Conservation (phyloP, 2,888 invertebrate genomes). For the Leptogaster cylindrica region DNA sequence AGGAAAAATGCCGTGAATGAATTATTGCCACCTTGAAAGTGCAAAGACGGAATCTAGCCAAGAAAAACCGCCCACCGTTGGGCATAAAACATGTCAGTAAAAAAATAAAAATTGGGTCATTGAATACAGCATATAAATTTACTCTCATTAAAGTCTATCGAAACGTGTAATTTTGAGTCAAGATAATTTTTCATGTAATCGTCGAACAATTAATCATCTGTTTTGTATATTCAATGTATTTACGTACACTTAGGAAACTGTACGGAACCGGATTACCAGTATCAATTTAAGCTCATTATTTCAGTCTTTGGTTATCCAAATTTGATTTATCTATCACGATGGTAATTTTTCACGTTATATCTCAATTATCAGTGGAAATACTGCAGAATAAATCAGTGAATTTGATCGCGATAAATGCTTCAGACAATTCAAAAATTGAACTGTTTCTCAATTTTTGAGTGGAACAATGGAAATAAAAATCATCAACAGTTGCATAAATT, state of each 20-base stretch:
- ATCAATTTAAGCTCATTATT: slow-evolving; percentile 41
- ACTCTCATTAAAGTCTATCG: slow-evolving; percentile 33
- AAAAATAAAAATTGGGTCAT: slow-evolving; percentile 39
- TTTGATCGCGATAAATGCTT: slow-evolving; percentile 21
- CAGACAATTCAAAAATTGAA: background rate
- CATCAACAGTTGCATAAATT: slow-evolving; percentile 23
- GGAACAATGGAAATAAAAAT: slow-evolving; percentile 28
- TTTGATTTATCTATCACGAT: slow-evolving; percentile 52
- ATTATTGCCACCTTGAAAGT: slow-evolving; percentile 6
- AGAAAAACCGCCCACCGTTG: slow-evolving; percentile 25
- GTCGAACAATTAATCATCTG: slow-evolving; percentile 37
- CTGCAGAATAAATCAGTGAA: slow-evolving; percentile 50
- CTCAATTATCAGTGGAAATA: slow-evolving; percentile 51
- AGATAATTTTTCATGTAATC: slow-evolving; percentile 40
- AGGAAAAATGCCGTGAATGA: slow-evolving; percentile 7
- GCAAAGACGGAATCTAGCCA: background rate
- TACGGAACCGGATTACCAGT: slow-evolving; percentile 16
- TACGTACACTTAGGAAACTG: slow-evolving; percentile 28
- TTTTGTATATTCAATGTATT: slow-evolving; percentile 21
- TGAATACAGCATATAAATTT: slow-evolving; percentile 34
- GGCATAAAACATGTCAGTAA: background rate
- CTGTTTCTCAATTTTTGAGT: too few relatives aligned
- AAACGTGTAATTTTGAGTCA: slow-evolving; percentile 34
- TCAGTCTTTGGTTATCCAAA: slow-evolving; percentile 40
- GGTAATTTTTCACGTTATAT: slow-evolving; percentile 52